phyloP scores from a whole-genome alignment of 2,113 vertebrate species.

The Genyomyrus donnyi region DNA sequence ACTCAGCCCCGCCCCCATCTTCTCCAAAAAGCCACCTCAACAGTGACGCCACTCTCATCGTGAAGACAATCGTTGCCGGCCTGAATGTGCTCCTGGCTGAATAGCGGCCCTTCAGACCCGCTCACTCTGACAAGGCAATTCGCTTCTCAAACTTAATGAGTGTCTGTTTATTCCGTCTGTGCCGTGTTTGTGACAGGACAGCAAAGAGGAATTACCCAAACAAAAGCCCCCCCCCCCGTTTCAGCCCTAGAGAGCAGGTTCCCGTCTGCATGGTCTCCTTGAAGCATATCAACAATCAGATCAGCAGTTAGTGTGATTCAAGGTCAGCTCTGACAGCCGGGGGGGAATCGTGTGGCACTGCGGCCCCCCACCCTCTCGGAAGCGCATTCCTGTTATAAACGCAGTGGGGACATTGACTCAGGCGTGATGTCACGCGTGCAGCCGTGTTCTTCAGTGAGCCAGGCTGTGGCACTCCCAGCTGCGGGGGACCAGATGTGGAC shows the following conservation, averaged over 20 bases:
- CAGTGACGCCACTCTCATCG: neutral
- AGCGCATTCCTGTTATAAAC: neutral
- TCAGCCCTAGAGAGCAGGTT: neutral
- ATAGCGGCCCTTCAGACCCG: neutral
- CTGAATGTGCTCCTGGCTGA: neutral
- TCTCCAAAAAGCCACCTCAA: neutral
- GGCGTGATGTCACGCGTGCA: neutral
- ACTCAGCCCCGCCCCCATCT: neutral
- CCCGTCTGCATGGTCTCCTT: neutral
- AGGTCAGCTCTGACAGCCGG: neutral
- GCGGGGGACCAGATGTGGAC: neutral
- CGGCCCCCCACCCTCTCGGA: neutral
- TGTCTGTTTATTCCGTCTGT: neutral
- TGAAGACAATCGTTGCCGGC: neutral
- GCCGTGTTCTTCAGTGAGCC: neutral
- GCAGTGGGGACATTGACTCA: neutral
- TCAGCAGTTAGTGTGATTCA: conserved; percentile 7
- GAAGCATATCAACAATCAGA: conserved; percentile 2
- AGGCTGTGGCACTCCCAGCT: neutral
- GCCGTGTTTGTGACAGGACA: neutral
- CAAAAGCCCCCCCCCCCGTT: neutral
- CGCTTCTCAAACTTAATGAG: neutral
- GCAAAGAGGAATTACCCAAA: conserved; percentile 1
- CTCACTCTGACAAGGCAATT: neutral
- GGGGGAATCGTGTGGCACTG: neutral